These are phyloP conservation scores for Chrysaora quinquecirrha DNA, from an alignment of 30 jellyfish, hydroid and myxozoan species.

Conservation along the genomic window DNA sequence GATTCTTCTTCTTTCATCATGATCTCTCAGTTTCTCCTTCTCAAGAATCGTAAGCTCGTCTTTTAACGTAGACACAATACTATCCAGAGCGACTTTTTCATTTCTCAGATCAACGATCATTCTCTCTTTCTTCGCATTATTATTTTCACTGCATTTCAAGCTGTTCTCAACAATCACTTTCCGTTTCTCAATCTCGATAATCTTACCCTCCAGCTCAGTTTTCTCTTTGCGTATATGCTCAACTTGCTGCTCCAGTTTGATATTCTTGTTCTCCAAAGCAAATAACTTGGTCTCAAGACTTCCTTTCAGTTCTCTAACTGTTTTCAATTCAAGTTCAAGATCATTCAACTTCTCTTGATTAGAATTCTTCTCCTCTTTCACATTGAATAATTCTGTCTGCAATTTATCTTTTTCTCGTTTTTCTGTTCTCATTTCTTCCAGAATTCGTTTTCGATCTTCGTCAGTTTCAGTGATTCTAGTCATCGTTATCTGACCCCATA, in stretches of 20 bases:
- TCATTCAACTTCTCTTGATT: constrained; percentile 88
- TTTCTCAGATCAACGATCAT: constrained; percentile 90
- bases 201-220: constrained; percentile 73
- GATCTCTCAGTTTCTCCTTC: constrained; percentile 84
- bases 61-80: constrained; percentile 87
- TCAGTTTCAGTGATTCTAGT: constrained; percentile 65
- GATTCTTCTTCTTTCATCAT: constrained; percentile 81
- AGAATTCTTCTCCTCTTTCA: constrained; percentile 70
- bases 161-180: constrained; percentile 77
- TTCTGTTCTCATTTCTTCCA: constrained; percentile 84
- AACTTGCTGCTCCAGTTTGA: constrained; percentile 76
- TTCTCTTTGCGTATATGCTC: constrained; percentile 67
- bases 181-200: constrained; percentile 79
- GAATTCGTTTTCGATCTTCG: constrained; percentile 77
- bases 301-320: constrained; percentile 90
- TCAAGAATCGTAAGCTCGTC: constrained; percentile 94
- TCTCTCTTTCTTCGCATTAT: constrained; percentile 96
- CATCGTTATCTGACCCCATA: constrained; percentile 68
- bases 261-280: constrained; percentile 74
- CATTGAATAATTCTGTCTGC: constrained; percentile 66
- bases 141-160: constrained; percentile 78
- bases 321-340: constrained; percentile 84
- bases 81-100: constrained; percentile 97
- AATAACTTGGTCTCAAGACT: constrained; percentile 83
- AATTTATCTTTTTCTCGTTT: constrained; percentile 67